Base-by-base conservation (phyloP, 2,797 vertebrate genomes). In the Helicolenus hilgendorfi region DNA sequence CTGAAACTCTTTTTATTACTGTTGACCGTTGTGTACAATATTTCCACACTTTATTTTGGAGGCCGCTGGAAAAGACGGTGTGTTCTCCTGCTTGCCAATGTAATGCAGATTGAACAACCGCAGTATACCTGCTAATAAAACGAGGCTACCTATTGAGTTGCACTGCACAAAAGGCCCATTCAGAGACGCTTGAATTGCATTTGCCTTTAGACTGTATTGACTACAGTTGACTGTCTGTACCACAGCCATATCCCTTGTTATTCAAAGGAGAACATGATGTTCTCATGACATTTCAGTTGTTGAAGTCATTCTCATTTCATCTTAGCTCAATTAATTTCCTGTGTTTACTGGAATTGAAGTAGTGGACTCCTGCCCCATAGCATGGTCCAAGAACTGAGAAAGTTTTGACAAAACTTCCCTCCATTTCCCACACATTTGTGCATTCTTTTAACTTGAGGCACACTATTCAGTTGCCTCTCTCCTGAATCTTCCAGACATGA, bases 301-400 rank as follows among this genome's bases (percentile, higher is more conserved):
- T 90, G 72, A 87, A 89, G 82, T 91, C 87, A 83, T 89, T 94
- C 80, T 90, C 74, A 79, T 93, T 94, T 94, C 33, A 87, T 90
- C 75, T 77, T 14, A 65, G 77, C 72, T 84, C 90, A 81, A 84
- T 91, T 91, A 59, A 89, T 95, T 94, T 92, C 85, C 91, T 89
- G 84, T 92, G 86, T 94, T 94, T 94, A 91, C 90, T 90, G 88
- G 91, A 94, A 90, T 94, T 91, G 62, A 88, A 91, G 82, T 89
- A 67, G 79, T 83, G 73, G 65, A 92, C 88, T 59, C 56, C 67
- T 93, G 85, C 87, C 83, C 77, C 83, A 26, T 45, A 77, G 83
- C 69, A 27, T 38, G 78, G 56, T 93, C 91, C 90, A 87, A 88
- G 60, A 88, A 55, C 67, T 5, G 38, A 73, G 77, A 71, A 62